Conservation (phyloP, 2,113 vertebrate species). For the Tragelaphus strepsiceros region DNA sequence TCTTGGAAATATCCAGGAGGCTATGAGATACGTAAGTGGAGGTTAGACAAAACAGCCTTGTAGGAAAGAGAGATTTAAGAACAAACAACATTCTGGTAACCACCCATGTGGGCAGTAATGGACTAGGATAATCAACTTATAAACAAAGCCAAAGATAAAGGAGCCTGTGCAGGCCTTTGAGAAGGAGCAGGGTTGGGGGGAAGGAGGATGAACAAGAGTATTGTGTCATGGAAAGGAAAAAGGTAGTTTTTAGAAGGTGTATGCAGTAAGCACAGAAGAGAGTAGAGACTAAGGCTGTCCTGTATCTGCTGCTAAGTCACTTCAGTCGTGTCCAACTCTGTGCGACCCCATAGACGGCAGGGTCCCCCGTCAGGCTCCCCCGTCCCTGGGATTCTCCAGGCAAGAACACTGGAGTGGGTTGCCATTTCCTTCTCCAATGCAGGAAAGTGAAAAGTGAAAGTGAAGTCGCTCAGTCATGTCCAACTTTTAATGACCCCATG, state of each 20-base stretch:
- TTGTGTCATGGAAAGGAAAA: neutral
- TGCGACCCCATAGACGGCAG: no score
- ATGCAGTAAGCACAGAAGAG: neutral
- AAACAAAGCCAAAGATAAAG: neutral
- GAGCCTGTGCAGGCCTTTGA: neutral
- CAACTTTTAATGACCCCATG: no score
- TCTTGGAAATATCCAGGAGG: neutral
- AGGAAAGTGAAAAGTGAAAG: no score
- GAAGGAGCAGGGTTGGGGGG: neutral
- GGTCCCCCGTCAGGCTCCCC: no score
- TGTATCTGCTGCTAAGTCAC: neutral
- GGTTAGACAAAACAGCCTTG: neutral
- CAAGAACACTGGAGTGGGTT: no score
- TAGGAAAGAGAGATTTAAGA: neutral
- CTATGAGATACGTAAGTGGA: neutral
- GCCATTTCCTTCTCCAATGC: no score
- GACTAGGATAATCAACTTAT: neutral
- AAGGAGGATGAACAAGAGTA: neutral
- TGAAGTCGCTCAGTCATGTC: no score
- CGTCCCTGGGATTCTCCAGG: no score
- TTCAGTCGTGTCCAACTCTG: no score
- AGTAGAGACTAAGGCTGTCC: neutral
- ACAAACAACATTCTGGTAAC: neutral
- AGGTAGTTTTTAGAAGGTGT: neutral
- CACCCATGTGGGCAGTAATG: neutral